Evolutionary conservation across 2,113 vertebrate species (phyloP).

Genomic region (Sander lucioperca): DNA sequence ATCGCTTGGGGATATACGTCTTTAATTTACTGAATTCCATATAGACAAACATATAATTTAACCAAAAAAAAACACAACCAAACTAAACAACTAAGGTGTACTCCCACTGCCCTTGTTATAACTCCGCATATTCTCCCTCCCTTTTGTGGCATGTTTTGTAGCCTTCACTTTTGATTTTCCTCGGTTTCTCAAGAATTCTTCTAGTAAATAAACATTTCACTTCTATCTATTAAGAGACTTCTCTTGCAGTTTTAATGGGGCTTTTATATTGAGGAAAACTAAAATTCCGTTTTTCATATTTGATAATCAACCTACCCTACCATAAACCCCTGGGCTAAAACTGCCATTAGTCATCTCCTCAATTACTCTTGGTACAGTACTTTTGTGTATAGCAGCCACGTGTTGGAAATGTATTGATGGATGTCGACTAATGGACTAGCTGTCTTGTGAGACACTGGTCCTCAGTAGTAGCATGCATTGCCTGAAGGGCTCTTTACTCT

Average conservation of each 20-base stretch:
- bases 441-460: conserved; percentile 58
- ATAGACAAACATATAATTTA: conserved; percentile 19
- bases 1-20: neutral
- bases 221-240: neutral
- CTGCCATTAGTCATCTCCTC: conserved; percentile 61
- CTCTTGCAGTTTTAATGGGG: neutral
- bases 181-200: neutral
- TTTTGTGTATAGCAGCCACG: conserved; percentile 45
- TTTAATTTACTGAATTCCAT: conserved; percentile 40
- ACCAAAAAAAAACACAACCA: neutral
- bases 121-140: neutral
- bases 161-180: neutral
- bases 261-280: neutral
- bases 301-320: conserved; percentile 24
- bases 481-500: conserved; percentile 58
- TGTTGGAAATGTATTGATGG: conserved; percentile 55
- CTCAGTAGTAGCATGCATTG: conserved; percentile 44
- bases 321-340: conserved; percentile 51
- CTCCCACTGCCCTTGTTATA: neutral
- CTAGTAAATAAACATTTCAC: neutral
- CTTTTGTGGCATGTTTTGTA: neutral
- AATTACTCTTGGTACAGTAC: conserved; percentile 53
- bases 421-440: conserved; percentile 67
- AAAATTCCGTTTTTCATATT: conserved; percentile 2
- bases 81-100: neutral